phyloP scores from a whole-genome alignment of 2,888 invertebrate species.

The Nebria salina region DNA sequence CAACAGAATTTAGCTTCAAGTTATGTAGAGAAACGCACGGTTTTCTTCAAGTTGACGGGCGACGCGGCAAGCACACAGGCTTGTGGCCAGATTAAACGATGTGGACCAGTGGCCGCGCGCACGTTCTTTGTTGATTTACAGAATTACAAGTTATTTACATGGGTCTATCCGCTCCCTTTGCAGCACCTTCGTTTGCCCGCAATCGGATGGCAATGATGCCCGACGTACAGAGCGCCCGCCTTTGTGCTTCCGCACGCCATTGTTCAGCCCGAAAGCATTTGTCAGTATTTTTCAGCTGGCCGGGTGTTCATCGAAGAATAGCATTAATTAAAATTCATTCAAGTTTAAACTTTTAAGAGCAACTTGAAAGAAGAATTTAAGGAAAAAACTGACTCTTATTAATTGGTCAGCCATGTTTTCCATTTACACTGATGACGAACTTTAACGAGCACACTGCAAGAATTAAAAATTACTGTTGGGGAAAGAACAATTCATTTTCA shows the following conservation, averaged over 20 bases:
- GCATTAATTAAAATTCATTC: constrained; percentile 46
- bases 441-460: constrained; percentile 32
- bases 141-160: constrained; percentile 46
- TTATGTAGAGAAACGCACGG: constrained; percentile 16
- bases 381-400: constrained; percentile 40
- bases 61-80: background rate
- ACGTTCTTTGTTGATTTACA: constrained; percentile 42
- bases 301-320: constrained; percentile 45
- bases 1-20: constrained; percentile 42
- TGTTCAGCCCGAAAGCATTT: constrained; percentile 37
- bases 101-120: constrained; percentile 21
- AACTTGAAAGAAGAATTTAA: constrained; percentile 45
- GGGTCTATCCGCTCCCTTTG: constrained; percentile 16
- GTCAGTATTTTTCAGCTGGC: constrained; percentile 42
- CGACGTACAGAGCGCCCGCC: constrained; percentile 5
- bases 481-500: background rate
- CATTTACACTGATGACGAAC: constrained; percentile 37
- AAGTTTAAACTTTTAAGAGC: constrained; percentile 45
- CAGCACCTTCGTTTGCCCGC: background rate
- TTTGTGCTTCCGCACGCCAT: constrained; percentile 20
- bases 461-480: constrained; percentile 4
- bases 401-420: constrained; percentile 46
- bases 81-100: background rate
- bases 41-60: background rate
- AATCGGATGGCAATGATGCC: background rate